Conservation (phyloP, 2,113 vertebrate species). For the Cyrtonyx montezumae region DNA sequence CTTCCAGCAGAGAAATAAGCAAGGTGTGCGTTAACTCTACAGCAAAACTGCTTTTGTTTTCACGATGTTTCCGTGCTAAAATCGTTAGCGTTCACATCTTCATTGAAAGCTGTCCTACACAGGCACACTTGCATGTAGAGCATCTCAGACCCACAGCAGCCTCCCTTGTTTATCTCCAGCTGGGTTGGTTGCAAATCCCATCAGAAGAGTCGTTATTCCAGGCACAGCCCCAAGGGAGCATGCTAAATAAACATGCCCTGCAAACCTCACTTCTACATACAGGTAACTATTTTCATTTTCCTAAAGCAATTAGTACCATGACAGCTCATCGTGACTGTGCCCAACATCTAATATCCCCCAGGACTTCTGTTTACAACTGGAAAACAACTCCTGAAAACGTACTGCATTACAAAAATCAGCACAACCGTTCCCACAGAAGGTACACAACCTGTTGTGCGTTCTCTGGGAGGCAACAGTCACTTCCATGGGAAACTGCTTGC, state of each 20-base stretch:
- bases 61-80: not conserved
- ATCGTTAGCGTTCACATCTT: not conserved
- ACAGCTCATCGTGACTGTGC: not conserved
- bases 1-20: too few relatives aligned
- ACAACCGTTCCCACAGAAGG: not conserved
- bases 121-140: not conserved
- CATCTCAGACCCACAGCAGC: not conserved
- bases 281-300: constrained; percentile 12
- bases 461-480: not conserved
- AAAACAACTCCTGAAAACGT: not conserved
- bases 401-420: not conserved
- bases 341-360: not conserved
- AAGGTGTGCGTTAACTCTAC: accelerated
- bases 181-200: not conserved
- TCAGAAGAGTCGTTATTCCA: not conserved
- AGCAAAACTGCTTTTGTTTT: not conserved
- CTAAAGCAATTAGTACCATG: not conserved
- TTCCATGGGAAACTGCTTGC: not conserved
- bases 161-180: not conserved
- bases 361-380: not conserved
- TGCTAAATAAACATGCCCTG: not conserved
- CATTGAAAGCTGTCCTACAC: not conserved
- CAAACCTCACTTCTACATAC: not conserved
- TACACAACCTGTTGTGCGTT: accelerated
- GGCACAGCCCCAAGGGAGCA: not conserved